Conservation (phyloP, 1,140 invertebrate genomes). For the Solenopsis fugax region DNA sequence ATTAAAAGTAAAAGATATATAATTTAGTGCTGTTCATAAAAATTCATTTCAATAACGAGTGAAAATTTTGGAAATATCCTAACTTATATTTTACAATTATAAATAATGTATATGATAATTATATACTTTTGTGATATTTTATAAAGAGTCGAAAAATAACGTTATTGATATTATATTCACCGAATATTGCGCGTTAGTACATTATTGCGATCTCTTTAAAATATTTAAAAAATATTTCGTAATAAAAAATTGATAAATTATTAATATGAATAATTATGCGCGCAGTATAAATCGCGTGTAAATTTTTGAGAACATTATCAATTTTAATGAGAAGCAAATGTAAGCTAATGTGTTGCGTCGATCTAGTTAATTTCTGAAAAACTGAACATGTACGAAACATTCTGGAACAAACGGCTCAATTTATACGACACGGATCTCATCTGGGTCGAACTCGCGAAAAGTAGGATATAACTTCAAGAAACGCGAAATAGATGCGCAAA, state of each 20-base stretch:
- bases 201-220: neutral
- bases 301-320: constrained; percentile 3
- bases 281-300: neutral
- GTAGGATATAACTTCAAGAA: constrained; percentile 42
- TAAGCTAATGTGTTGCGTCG: neutral
- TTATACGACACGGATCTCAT: constrained; percentile 12
- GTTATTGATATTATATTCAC: neutral
- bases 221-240: neutral
- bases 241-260: neutral
- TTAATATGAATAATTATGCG: neutral
- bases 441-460: constrained; percentile 35
- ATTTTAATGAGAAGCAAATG: neutral
- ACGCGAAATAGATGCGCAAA: constrained; percentile 58
- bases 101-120: neutral
- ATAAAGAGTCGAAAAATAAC: neutral
- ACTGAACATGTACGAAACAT: neutral
- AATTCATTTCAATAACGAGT: neutral
- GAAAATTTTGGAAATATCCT: neutral
- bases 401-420: constrained; percentile 17
- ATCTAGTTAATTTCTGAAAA: neutral
- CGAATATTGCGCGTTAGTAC: neutral
- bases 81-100: neutral
- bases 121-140: neutral
- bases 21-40: neutral
- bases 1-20: neutral